Evolutionary conservation across 2,888 invertebrate genomes (phyloP), one percentile per base, ranked within the genome.

Genomic region (Sericinus montela): DNA sequence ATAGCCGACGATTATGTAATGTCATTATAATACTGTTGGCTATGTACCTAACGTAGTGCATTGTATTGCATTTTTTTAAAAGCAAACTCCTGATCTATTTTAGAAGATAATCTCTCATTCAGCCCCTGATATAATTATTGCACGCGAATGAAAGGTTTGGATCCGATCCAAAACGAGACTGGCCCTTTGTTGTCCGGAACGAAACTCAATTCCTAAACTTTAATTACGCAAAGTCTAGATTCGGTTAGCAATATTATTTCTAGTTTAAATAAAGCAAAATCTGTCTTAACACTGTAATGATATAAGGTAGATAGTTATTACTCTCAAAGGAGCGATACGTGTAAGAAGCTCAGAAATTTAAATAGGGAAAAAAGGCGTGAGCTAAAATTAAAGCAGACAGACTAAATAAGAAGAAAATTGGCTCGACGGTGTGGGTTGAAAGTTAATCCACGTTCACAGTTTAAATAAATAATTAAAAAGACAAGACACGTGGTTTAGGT

Each of bases 61-160:
- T n/a, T n/a, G n/a, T n/a, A n/a, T n/a, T n/a, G n/a, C n/a, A n/a
- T n/a, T n/a, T n/a, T n/a, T n/a, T n/a, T 25, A 25, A 6, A 6
- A 5, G 7, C 8, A 25, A 25, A 2, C 4, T 5, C 8, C 8
- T 2, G 7, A 25, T 19, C 19, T n/a, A 29, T 4, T 53, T 47
- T 44, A 36, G 63, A 63, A 71, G 71, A 73, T 75, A 72, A 74
- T 72, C 69, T 71, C 69, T 71, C 71, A 72, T 72, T 72, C 67
- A 65, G 63, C 60, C 54, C 59, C 63, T 69, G 74, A 78, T 75
- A 71, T 70, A 80, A 77, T 75, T 80, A 80, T 75, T 67, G 71
- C 72, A 63, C 63, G 60, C 60, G 67, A 69, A 67, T 67, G 67
- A 69, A 70, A 70, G 57, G 65, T 60, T 75, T 80, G 80, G 80